Evolutionary conservation across 2,888 invertebrate genomes (phyloP), one percentile per base, ranked within the genome.

Genomic region (Tetranychus truncatus): DNA sequence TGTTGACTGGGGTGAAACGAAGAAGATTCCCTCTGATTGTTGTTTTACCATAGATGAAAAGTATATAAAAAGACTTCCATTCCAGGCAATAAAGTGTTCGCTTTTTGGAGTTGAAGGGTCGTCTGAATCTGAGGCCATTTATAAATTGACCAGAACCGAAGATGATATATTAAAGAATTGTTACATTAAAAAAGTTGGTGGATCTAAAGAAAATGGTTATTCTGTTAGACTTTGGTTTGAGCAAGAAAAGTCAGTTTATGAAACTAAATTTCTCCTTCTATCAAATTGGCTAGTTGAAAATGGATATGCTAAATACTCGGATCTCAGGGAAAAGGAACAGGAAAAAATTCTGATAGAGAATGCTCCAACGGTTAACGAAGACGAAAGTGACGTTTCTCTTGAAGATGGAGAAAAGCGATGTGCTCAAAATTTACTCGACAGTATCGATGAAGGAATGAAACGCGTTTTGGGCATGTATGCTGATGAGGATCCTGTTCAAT

Each of bases 41-140:
- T 74, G 45, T 55, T 71, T 74, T 15, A 15, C 18, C 5, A 9
- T 71, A 18, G 24, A 71, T 1, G 71, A 74, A 45, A 15, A 71
- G 6, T 74, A 71, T 71, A n/a, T 75, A 9, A 75, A 55, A 45
- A 55, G 34, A 18, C 45, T 75, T 6, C 75, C 75, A 4, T 75
- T 75, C 72, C 75, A 75, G 34, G 75, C 75, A 11, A 75, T 75
- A 1, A 75, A 75, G 66, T 72, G 72, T 18, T 20, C 44, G 8
- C 72, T 75, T 6, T 45, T 72, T 66, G 75, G 66, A 20, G 55
- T 66, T 24, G 21, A 72, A 73, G 66, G 15, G 9, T 8, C 20
- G 11, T 20, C 45, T 5, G n/a, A 15, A 15, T 21, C 45, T 15
- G 34, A 74, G 0, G 18, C 20, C 11, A 66, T 72, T 55, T 73